Evolutionary conservation across 1,140 invertebrate genomes (phyloP).

Genomic region (Epicauta chinensis): DNA sequence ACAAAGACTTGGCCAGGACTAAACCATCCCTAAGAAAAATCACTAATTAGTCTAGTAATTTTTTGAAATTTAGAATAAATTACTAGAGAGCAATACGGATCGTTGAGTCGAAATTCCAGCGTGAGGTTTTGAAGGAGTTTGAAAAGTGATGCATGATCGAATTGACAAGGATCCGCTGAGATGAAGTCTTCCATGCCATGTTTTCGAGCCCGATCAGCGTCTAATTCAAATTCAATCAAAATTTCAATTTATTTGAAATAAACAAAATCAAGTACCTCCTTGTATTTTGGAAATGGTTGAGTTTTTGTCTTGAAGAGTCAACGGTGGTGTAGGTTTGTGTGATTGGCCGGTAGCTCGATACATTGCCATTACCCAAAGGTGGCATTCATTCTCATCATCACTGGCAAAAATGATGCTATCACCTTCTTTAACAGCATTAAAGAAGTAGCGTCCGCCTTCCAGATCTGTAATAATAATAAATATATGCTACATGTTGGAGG

Average conservation of each 20-base stretch:
- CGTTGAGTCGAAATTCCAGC: constrained; percentile 90
- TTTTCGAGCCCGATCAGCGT: constrained; percentile 93
- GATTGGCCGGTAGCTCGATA: constrained; percentile 98
- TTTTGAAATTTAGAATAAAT: constrained; percentile 27
- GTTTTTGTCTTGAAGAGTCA: constrained; percentile 77
- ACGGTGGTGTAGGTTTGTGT: constrained; percentile 94
- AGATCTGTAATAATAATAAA: constrained; percentile 51
- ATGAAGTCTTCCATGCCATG: constrained; percentile 99
- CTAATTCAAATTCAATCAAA: constrained; percentile 43
- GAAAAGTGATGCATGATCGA: constrained; percentile 91
- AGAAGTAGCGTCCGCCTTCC: constrained; percentile 89
- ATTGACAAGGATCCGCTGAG: constrained; percentile 94
- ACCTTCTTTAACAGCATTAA: constrained; percentile 97
- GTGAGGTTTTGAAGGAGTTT: constrained; percentile 87
- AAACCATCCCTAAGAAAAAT: constrained; percentile 98
- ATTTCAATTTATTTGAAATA: neutral
- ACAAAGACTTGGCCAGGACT: constrained; percentile 98
- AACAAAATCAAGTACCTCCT: constrained; percentile 55
- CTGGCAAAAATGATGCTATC: constrained; percentile 96
- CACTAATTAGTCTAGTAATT: too few relatives aligned
- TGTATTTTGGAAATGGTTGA: constrained; percentile 84
- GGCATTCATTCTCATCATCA: constrained; percentile 97
- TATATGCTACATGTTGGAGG: constrained; percentile 1
- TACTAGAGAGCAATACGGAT: constrained; percentile 96
- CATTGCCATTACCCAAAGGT: constrained; percentile 98